Evolutionary conservation across 2,797 vertebrate species (phyloP), one percentile per base, ranked within the genome.

Genomic region (Hoplostethus mediterraneus): DNA sequence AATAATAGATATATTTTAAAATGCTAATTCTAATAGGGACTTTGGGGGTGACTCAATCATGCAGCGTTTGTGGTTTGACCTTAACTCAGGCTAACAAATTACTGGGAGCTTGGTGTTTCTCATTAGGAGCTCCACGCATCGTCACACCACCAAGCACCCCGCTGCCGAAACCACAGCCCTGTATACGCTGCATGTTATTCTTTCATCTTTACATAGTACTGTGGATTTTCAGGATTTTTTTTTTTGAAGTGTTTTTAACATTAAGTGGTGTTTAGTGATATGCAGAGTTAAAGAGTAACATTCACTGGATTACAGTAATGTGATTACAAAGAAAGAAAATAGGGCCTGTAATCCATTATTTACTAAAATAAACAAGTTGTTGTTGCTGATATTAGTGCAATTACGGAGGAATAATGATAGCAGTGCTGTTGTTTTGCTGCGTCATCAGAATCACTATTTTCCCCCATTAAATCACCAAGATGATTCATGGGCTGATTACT

Each of bases 1-100:
- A 93, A 94, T 94, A 93, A 93, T 91, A 89, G 85, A 94, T 93
- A 75, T 84, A 79, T 90, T 91, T 94, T 91, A 90, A 93, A 77
- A 92, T 92, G 88, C 90, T 92, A 89, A 90, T 85, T 92, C 66
- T 90, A 84, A 90, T 69, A 74, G 86, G 85, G 89, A 86, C 81
- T 91, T 89, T 84, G 79, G 64, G 75, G 82, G 78, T 64, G 81
- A 87, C 85, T 92, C 88, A 91, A 85, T 94, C 90, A 85, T 82
- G 82, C 80, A 55, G 82, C 76, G 70, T 88, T 90, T 86, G 82
- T 61, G 85, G 83, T 90, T 88, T 92, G 91, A 93, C 92, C 91
- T 88, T 75, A 86, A 87, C 87, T 83, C 77, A 10, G 74, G 70
- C 78, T 80, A 81, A 87, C 84, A 85, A 89, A 90, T 91, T 78